Base-by-base conservation (phyloP, 2,113 vertebrate genomes). In the Nannospalax galili region DNA sequence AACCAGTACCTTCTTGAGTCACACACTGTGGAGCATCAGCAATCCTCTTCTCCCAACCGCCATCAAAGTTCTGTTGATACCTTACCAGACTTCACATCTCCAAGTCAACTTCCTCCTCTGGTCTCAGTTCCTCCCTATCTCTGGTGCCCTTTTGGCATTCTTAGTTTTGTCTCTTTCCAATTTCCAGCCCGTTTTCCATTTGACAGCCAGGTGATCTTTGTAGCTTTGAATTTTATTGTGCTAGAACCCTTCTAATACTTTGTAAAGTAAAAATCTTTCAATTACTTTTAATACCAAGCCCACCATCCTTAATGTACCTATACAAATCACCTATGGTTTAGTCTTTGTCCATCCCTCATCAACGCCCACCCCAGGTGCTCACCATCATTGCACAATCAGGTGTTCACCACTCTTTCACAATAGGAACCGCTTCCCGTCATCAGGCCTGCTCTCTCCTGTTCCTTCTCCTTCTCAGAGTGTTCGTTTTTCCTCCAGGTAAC, bases 321-420 rank as follows among this genome's bases (percentile, higher is more conserved):
- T 8, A 22, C 12, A 5, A 77, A 64, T 3, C 32, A 19, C 5
- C 32, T 4, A 0, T 24, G 4, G 20, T 26, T 37, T 35, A 48
- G n/a, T 5, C 45, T 24, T 75, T 26, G 40, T 58, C 42, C 35
- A 14, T 58, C 30, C 22, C 7, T 80, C 28, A 37, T 7, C 72
- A 42, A 4, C 11, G 7, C 3, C 10, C 37, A 4, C n/a, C 58
- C 65, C 0, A 0, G 14, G 11, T 2, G 15, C 24, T 30, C 26
- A 10, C 19, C 11, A 4, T 32, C n/a, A n/a, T 19, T 4, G 30
- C 28, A 12, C 5, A n/a, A n/a, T n/a, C n/a, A n/a, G n/a, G n/a
- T n/a, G n/a, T n/a, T n/a, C n/a, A n/a, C n/a, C n/a, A n/a, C n/a
- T n/a, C n/a, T n/a, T n/a, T n/a, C n/a, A n/a, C n/a, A 3, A 52